A percentile compares a stretch with the other conserved stretches of the same genome.
Conservation (phyloP, 2,888 invertebrate species). For the Ophioninae sp. region DNA sequence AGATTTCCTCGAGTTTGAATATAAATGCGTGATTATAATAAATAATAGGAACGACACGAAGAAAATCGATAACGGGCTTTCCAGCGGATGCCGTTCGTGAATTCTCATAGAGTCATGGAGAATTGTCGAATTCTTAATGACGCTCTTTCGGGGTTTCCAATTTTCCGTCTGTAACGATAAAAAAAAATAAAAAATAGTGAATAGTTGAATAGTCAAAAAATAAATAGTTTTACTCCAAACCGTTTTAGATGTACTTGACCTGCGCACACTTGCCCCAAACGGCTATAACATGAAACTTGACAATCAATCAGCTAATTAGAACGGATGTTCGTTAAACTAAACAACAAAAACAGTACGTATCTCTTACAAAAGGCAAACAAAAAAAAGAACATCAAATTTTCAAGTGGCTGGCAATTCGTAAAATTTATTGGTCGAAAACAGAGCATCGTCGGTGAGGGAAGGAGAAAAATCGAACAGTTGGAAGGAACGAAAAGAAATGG, state of each 20-base stretch:
- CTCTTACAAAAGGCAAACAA: neutral
- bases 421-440: neutral
- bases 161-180: neutral
- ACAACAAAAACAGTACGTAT: neutral
- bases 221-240: neutral
- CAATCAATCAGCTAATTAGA: neutral
- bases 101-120: neutral
- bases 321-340: neutral
- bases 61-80: conserved; percentile 20
- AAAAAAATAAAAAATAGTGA: neutral
- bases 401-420: neutral
- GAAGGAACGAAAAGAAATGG: conserved; percentile 4
- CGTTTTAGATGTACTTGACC: too few relatives aligned
- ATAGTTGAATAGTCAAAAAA: neutral
- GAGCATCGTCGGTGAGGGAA: neutral
- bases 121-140: neutral
- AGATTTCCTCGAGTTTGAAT: conserved; percentile 54
- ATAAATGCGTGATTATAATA: conserved; percentile 53
- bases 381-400: neutral
- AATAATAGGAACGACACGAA: conserved; percentile 28
- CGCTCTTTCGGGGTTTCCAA: neutral
- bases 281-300: neutral
- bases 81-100: neutral
- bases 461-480: neutral
- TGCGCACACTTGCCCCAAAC: too few relatives aligned